Conservation (phyloP, 2,113 vertebrate genomes). For the Burhinus bistriatus region DNA sequence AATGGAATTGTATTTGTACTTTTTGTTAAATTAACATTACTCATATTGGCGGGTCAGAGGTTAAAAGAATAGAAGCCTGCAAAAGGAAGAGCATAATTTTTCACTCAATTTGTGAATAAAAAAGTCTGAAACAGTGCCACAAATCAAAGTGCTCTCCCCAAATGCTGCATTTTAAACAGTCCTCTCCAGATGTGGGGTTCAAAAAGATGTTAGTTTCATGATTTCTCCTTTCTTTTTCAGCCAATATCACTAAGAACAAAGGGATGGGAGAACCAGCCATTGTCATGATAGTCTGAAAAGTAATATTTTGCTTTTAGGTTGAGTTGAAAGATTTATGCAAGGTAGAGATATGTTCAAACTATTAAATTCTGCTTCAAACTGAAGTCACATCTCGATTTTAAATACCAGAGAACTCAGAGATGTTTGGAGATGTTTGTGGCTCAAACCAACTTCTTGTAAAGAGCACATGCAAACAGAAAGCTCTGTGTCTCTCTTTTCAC, state of each 20-base stretch:
- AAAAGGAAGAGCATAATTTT: background rate
- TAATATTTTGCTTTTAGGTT: background rate
- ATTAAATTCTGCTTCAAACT: background rate
- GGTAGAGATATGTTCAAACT: background rate
- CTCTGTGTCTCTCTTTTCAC: background rate
- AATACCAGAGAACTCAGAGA: background rate
- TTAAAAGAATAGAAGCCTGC: background rate
- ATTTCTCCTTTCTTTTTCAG: background rate
- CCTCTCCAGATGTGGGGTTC: background rate
- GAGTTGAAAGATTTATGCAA: background rate
- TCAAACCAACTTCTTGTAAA: background rate
- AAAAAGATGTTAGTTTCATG: background rate
- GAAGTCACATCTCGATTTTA: background rate
- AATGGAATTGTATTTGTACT: background rate
- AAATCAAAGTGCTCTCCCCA: background rate
- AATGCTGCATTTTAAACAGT: background rate
- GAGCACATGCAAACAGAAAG: rapidly evolving
- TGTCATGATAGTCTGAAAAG: background rate
- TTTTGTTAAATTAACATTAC: background rate
- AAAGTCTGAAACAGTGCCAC: background rate
- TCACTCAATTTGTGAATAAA: background rate
- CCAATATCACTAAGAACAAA: background rate
- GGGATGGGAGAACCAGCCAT: background rate
- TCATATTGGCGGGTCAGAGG: background rate
- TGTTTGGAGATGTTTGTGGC: background rate